phyloP scores from a whole-genome alignment of 1,140 invertebrate genomes.

The Drosophila rufa region DNA sequence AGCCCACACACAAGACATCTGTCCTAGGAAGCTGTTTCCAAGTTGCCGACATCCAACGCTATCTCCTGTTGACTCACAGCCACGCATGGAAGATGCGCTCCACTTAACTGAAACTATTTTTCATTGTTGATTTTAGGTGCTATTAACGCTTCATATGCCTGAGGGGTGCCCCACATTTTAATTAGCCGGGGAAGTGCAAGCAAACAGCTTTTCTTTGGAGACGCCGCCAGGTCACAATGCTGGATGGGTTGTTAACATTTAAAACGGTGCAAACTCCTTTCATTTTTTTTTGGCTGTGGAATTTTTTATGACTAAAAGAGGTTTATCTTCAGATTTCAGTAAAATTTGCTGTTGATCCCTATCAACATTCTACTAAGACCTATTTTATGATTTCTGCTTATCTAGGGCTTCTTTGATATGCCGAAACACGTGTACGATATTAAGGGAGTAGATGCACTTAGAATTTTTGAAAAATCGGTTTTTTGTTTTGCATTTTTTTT shows the following conservation, averaged over 20 bases:
- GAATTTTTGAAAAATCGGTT: too few relatives aligned
- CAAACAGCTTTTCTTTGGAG: conserved; percentile 29
- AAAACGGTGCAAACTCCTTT: conserved; percentile 7
- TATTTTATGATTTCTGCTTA: background rate
- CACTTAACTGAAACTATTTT: conserved; percentile 48
- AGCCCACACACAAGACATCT: conserved; percentile 29
- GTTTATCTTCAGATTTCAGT: conserved; percentile 3
- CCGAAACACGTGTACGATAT: background rate
- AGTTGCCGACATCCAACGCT: conserved; percentile 48
- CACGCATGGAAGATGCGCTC: conserved; percentile 43
- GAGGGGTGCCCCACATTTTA: conserved; percentile 37
- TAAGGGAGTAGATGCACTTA: too few relatives aligned
- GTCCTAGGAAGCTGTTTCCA: conserved; percentile 31
- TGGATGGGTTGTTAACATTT: background rate
- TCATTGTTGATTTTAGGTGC: conserved; percentile 48
- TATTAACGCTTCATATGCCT: conserved; percentile 13
- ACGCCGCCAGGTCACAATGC: conserved; percentile 23
- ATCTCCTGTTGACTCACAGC: conserved; percentile 70
- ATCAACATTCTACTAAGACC: background rate
- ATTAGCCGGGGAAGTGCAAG: conserved; percentile 30
- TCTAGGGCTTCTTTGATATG: conserved; percentile 15
- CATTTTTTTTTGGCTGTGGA: background rate
- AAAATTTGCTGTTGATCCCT: conserved; percentile 7
- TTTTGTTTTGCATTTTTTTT: too few relatives aligned
- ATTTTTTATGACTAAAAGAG: background rate